A percentile compares a stretch with the other conserved stretches of the same genome.
These are phyloP conservation scores for Nymphicus hollandicus DNA, from an alignment of 2,113 vertebrate genomes.

Conservation along the genomic window DNA sequence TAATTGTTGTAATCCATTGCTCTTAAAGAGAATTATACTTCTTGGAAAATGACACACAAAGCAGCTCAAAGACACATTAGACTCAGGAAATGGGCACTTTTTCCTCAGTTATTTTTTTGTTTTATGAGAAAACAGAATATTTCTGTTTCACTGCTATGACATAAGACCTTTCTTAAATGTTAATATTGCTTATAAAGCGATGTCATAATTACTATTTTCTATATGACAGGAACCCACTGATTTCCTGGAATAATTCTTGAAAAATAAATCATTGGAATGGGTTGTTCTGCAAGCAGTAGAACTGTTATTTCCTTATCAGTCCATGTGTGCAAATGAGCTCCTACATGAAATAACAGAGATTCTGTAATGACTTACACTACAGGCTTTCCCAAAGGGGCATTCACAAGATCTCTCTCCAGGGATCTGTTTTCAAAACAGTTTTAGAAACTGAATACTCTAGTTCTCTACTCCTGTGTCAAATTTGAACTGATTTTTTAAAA, in stretches of 20 bases:
- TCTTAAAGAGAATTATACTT: neutral
- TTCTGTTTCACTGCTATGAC: neutral
- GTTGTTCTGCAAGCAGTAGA: neutral
- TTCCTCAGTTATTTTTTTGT: neutral
- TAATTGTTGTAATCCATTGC: neutral
- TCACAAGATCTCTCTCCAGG: neutral
- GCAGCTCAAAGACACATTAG: neutral
- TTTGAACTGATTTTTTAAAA: neutral
- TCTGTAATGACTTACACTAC: neutral
- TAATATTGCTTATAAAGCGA: neutral
- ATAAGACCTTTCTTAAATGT: neutral
- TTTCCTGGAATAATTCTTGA: neutral
- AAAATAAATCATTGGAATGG: neutral
- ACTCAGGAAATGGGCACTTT: neutral
- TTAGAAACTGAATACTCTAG: neutral
- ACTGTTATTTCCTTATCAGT: neutral
- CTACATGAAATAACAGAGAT: neutral
- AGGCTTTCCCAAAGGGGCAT: neutral
- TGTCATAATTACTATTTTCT: neutral
- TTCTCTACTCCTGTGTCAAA: neutral
- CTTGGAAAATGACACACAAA: neutral
- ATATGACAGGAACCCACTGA: neutral
- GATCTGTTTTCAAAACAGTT: conserved; percentile 1
- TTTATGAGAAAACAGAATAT: neutral
- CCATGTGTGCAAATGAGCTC: neutral